Conservation (phyloP, 2,888 invertebrate species). For the Microctonus brassicae region DNA sequence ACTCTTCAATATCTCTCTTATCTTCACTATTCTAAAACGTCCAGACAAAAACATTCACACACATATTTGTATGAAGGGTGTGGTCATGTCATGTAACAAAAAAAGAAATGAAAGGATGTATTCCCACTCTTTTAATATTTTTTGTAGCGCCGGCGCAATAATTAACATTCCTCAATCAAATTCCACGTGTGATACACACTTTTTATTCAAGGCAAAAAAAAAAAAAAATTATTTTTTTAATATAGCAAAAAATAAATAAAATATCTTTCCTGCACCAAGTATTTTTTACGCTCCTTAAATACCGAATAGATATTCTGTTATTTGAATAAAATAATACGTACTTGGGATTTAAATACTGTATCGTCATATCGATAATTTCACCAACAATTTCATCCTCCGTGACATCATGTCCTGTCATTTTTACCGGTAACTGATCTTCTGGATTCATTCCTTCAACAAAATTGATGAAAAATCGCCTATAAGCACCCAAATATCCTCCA, state of each 20-base stretch:
- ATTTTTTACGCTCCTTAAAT: too few relatives aligned
- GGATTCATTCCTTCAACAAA: slow-evolving; percentile 79
- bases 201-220: neutral
- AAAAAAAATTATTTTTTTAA: neutral
- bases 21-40: neutral
- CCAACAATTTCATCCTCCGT: slow-evolving; percentile 80
- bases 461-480: slow-evolving; percentile 80
- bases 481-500: slow-evolving; percentile 79
- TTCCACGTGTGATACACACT: neutral
- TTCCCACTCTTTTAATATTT: neutral
- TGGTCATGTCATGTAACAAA: neutral
- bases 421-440: slow-evolving; percentile 81
- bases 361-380: slow-evolving; percentile 82
- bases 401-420: slow-evolving; percentile 79
- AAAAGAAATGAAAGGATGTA: too few relatives aligned
- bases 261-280: too few relatives aligned
- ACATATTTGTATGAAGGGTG: neutral
- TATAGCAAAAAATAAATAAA: neutral
- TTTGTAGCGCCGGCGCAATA: slow-evolving; percentile 11
- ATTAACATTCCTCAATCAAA: neutral
- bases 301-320: too few relatives aligned
- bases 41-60: neutral
- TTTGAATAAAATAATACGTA: slow-evolving; percentile 70
- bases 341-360: slow-evolving; percentile 84
- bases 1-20: neutral